Evolutionary conservation across 2,888 invertebrate species (phyloP).

Genomic region (Parthenolecanium corni): DNA sequence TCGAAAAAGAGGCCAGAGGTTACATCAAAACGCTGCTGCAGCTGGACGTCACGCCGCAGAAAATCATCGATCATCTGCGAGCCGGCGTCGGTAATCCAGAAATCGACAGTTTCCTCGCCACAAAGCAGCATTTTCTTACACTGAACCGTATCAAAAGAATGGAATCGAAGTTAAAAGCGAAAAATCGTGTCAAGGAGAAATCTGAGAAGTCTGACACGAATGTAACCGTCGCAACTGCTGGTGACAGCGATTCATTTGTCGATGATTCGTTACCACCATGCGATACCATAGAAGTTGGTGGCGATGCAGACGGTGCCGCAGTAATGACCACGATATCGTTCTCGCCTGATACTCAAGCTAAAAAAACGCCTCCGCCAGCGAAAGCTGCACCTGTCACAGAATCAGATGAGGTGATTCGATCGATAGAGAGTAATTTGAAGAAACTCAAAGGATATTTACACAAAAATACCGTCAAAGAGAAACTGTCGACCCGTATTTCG

Average conservation of each 20-base stretch:
- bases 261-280: conserved; percentile 2
- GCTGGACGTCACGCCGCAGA: conserved; percentile 10
- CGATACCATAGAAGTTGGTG: not conserved
- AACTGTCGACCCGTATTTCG: conserved; percentile 10
- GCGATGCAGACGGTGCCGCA: not conserved
- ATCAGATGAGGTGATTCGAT: conserved; percentile 3
- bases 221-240: not conserved
- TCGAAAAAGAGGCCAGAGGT: conserved; percentile 11
- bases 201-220: not conserved
- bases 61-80: conserved; percentile 18
- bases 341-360: not conserved
- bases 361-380: not conserved
- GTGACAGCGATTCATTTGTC: not conserved
- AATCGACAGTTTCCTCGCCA: conserved; percentile 12
- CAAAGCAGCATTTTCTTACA: conserved; percentile 17
- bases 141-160: conserved; percentile 22
- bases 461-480: conserved; percentile 12
- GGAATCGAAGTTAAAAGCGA: conserved; percentile 21
- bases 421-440: conserved; percentile 14
- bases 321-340: not conserved
- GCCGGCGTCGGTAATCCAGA: conserved; percentile 18
- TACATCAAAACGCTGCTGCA: conserved; percentile 17
- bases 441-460: conserved; percentile 11
- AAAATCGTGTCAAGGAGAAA: conserved; percentile 5
- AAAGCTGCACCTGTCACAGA: not conserved